Conservation (phyloP, 2,113 vertebrate genomes). For the Hirundichthys speculiger region DNA sequence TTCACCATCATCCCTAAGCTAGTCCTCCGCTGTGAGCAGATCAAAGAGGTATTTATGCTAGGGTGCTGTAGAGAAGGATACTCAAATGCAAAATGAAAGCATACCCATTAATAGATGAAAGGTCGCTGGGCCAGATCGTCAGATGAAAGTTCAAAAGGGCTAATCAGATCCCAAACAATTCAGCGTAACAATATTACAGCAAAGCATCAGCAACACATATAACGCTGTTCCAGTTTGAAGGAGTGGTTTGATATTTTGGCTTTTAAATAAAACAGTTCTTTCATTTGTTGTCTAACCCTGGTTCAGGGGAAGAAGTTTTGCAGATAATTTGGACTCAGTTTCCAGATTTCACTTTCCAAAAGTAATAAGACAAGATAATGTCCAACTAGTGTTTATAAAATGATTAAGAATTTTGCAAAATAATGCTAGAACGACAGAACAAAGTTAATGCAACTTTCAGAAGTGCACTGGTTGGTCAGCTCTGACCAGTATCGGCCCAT, state of each 20-base stretch:
- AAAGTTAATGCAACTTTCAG: no score
- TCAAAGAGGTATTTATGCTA: constrained; percentile 63
- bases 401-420: no score
- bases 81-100: constrained; percentile 46
- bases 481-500: no score
- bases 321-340: no score
- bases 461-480: no score
- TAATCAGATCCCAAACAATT: constrained; percentile 33
- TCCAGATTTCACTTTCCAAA: no score
- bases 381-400: no score
- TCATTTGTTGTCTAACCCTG: no score
- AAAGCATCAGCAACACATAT: not conserved
- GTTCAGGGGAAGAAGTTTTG: no score
- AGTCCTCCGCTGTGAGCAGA: constrained; percentile 57
- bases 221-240: constrained; percentile 6
- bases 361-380: no score
- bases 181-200: constrained; percentile 13
- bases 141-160: constrained; percentile 55
- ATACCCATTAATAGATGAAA: constrained; percentile 65
- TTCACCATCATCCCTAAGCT: constrained; percentile 56
- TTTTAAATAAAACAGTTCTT: no score
- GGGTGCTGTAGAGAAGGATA: constrained; percentile 33
- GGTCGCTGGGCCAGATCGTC: constrained; percentile 42
- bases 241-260: not conserved
- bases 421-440: no score